Percentiles rank a stretch among this genome's conserved stretches.
Evolutionary conservation across 1,140 invertebrate genomes (phyloP).

Genomic region (Drosophila ohnishii): DNA sequence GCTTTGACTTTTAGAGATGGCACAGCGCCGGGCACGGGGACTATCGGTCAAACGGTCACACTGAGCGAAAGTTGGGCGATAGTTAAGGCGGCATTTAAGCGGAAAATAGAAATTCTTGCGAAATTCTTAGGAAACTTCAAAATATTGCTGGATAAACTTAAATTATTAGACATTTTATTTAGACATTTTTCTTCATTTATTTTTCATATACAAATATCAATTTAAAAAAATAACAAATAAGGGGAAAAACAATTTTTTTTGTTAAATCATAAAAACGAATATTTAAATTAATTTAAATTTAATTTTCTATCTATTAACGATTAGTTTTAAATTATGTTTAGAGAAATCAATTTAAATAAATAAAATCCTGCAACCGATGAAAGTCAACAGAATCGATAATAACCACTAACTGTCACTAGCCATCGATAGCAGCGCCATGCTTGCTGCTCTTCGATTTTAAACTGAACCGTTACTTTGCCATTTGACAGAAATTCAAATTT

Average conservation of each 20-base stretch:
- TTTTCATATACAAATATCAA: too few relatives aligned
- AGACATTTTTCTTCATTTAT: too few relatives aligned
- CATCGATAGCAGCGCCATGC: not conserved
- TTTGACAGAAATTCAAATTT: not conserved
- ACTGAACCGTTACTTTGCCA: not conserved
- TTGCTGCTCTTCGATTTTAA: not conserved
- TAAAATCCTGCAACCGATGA: not conserved
- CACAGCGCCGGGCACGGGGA: not conserved
- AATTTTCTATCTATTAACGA: too few relatives aligned
- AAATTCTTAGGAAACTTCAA: not conserved
- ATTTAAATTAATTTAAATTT: too few relatives aligned
- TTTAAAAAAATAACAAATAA: too few relatives aligned
- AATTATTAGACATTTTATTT: too few relatives aligned
- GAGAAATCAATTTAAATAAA: not conserved
- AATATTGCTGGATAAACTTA: not conserved
- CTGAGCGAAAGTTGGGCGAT: not conserved
- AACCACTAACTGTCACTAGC: not conserved
- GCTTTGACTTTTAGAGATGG: conserved; percentile 4
- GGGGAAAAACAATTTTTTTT: too few relatives aligned
- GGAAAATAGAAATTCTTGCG: not conserved
- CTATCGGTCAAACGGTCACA: not conserved
- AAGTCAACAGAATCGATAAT: not conserved
- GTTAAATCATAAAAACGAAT: too few relatives aligned
- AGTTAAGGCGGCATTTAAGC: not conserved
- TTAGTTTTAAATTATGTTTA: not conserved